Evolutionary conservation across 2,113 vertebrate species (phyloP).

Genomic region (Hippopotamus amphibius): DNA sequence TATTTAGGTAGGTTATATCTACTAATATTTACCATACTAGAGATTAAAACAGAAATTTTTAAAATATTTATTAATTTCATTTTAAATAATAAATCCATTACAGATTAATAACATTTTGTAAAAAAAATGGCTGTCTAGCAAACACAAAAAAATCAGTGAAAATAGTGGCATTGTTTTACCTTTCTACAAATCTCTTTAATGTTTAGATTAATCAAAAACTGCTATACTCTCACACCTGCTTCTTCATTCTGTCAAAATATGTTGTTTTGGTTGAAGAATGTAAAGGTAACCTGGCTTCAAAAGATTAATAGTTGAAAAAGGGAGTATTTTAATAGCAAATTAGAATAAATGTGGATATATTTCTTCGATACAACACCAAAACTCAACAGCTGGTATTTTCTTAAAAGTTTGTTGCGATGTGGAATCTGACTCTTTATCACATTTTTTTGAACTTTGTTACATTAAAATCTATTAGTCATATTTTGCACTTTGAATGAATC

Average conservation of each 20-base stretch:
- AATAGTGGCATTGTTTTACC: conserved; percentile 4
- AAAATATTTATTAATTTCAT: conserved; percentile 41
- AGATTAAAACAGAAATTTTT: conserved; percentile 47
- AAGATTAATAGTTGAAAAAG: neutral
- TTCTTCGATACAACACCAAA: conserved; percentile 15
- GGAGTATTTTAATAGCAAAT: neutral
- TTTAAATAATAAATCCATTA: conserved; percentile 45
- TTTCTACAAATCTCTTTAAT: conserved; percentile 43
- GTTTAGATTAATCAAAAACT: conserved; percentile 48
- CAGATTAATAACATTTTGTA: conserved; percentile 36
- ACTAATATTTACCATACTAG: conserved; percentile 16
- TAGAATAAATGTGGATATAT: neutral
- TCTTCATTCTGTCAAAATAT: neutral
- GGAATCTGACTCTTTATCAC: neutral
- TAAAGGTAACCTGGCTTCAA: conserved; percentile 32
- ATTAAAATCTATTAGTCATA: neutral
- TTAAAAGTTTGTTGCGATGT: neutral
- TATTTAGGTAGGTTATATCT: neutral
- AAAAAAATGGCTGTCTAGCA: conserved; percentile 32
- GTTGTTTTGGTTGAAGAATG: conserved; percentile 12
- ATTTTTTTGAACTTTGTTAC: conserved; percentile 15
- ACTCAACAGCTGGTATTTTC: conserved; percentile 32
- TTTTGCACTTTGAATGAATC: neutral
- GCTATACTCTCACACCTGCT: neutral
- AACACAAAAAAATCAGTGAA: conserved; percentile 16